Base-by-base conservation (phyloP, 1,140 invertebrate genomes). In the Mylabris phalerata region DNA sequence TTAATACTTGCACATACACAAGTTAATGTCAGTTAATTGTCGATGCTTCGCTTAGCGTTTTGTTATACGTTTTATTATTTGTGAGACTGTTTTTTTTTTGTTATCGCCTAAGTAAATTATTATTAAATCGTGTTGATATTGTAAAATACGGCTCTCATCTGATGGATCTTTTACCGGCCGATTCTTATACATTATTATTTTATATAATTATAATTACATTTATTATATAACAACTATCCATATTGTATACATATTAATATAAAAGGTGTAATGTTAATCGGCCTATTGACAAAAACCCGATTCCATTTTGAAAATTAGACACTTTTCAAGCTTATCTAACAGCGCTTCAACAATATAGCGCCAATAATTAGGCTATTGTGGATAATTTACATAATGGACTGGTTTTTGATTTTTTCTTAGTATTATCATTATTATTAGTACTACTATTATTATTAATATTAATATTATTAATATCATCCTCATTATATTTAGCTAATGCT, bases 1-100 rank as follows among this genome's bases (percentile, higher is more conserved):
- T 77, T 96, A 9, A 87, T 93, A 78, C 79, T 94, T 63, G 93
- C 92, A 9, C 87, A 88, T 63, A 87, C 86, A 60, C 89, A 92
- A 71, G 80, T 90, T 59, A 82, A 77, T 63, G 77, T 78, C 49
- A 71, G 67, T 61, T 72, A 67, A 72, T 47, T 32, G 44, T 58
- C 38, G 32, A 32, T 5, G 44, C 60, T 49, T 48, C 26, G 59
- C 52, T 50, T 47, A 32, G 46, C 41, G 57, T 47, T 59, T 55
- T 61, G 44, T 42, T 59, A 59, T 60, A 54, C 55, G 62, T 63
- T 63, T 32, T 52, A 48, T 60, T 60, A 54, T 59, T 62, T 54
- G 57, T 61, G 60, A 60, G 59, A 63, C 62, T 63, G 62, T 63
- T 61, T 61, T 63, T 54, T 58, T 63, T 63, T 54, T 60, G 43